Evolutionary conservation across 2,113 vertebrate species (phyloP), one percentile per base, ranked within the genome.

Genomic region (Rhabdornis inornatus): DNA sequence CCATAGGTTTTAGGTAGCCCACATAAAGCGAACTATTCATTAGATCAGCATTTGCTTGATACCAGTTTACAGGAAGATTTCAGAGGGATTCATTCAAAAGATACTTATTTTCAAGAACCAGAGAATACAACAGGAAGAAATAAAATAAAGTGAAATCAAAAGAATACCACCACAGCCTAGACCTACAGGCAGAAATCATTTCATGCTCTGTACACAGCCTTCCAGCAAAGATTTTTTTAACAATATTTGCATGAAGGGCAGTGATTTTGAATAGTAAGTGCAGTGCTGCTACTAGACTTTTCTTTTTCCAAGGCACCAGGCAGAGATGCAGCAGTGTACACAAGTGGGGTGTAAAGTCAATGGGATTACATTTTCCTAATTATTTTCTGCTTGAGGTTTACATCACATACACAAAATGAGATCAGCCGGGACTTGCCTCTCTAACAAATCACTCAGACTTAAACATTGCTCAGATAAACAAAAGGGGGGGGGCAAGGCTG

Each of bases 361-460:
- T 95, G 96, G 97, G 98, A 98, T 98, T 97, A 97, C 97, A 98
- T 98, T 98, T 97, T 98, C 97, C 97, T 98, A 98, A 98, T 98
- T 98, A 98, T 98, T 98, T 98, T 98, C 98, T 97, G 97, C 98
- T 98, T 96, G 95, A 97, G 97, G 90, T 98, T 98, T 98, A 97
- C 96, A 97, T 97, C 96, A 93, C 97, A 97, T 89, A 94, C 97
- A 97, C 97, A 97, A 97, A 98, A 97, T 95, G 97, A 97, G 97
- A 98, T 98, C 98, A 98, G 98, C 97, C 94, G 93, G 97, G 98
- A 98, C 97, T 97, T 95, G 96, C 97, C 90, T 98, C 97, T 97
- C 95, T 93, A 98, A 98, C 98, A 98, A 98, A 98, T 98, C 97
- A 96, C 97, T 97, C 97, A 96, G 97, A 98, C 97, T 98, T 98